phyloP scores from a whole-genome alignment of 2,888 invertebrate genomes.

The Agriopis aurantiaria region DNA sequence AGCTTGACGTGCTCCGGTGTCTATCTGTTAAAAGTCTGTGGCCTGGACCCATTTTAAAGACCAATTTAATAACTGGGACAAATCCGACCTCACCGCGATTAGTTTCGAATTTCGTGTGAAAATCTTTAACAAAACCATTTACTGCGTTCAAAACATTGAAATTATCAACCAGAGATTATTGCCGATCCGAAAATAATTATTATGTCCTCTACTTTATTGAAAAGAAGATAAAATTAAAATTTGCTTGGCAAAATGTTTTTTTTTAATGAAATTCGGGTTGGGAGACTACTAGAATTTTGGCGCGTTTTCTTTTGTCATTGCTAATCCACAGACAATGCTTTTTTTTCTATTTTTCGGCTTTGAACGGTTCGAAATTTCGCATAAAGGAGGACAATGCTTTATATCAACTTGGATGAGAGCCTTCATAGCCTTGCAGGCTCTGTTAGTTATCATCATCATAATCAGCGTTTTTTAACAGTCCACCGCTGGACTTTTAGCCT shows the following conservation, averaged over 20 bases:
- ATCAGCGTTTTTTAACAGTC: too few relatives aligned
- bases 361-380: slow-evolving; percentile 17
- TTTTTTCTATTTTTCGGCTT: slow-evolving; percentile 49
- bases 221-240: not conserved
- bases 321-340: slow-evolving; percentile 59
- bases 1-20: too few relatives aligned
- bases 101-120: slow-evolving; percentile 36
- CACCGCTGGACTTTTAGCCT: too few relatives aligned
- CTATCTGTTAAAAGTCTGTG: too few relatives aligned
- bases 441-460: too few relatives aligned
- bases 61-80: slow-evolving; percentile 10
- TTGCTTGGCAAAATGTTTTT: not conserved
- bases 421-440: too few relatives aligned
- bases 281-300: slow-evolving; percentile 42
- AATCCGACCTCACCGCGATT: slow-evolving; percentile 26
- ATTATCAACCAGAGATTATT: not conserved
- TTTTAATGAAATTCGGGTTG: slow-evolving; percentile 4
- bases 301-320: slow-evolving; percentile 53
- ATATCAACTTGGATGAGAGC: too few relatives aligned
- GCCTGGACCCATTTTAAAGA: slow-evolving; percentile 8
- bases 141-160: slow-evolving; percentile 10
- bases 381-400: not conserved
- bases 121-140: slow-evolving; percentile 17
- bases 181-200: not conserved
- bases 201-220: not conserved